These are phyloP conservation scores for Arnoldichthys spilopterus DNA, from an alignment of 2,797 vertebrate species.

Conservation along the genomic window DNA sequence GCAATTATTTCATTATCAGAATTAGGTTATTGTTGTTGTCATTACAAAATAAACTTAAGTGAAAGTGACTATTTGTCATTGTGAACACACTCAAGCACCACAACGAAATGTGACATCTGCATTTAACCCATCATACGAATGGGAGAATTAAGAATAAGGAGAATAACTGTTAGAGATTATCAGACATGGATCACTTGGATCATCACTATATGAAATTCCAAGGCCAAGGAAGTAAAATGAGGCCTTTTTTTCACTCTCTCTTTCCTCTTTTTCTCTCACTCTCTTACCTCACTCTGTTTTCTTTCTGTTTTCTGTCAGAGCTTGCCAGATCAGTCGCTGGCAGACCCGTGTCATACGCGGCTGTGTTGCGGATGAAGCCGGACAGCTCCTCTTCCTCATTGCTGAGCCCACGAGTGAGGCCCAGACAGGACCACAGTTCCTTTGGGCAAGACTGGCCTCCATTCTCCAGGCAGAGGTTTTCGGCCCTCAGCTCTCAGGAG, in stretches of 20 bases:
- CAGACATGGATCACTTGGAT: no score
- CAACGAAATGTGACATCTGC: no score
- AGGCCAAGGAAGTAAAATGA: no score
- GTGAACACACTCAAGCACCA: no score
- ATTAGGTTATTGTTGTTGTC: slow-evolving; percentile 7
- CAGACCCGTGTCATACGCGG: slow-evolving; percentile 85
- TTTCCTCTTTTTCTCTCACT: neutral
- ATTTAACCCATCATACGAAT: no score
- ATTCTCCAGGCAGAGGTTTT: slow-evolving; percentile 77
- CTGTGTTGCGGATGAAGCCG: slow-evolving; percentile 87
- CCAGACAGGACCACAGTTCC: slow-evolving; percentile 74
- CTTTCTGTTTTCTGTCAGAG: slow-evolving; percentile 67
- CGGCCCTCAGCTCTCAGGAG: slow-evolving; percentile 84
- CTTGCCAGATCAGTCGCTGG: slow-evolving; percentile 82
- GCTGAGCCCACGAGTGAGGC: slow-evolving; percentile 80
- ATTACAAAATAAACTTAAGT: neutral
- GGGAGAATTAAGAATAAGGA: no score
- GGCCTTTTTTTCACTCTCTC: no score
- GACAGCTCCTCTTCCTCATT: slow-evolving; percentile 81
- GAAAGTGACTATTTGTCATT: no score
- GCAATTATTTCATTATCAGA: slow-evolving; percentile 2
- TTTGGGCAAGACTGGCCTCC: slow-evolving; percentile 81
- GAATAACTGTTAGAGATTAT: no score
- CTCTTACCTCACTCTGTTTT: neutral
- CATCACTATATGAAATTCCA: no score